Percentiles rank a stretch among this genome's conserved stretches.
Conservation (phyloP, 1,140 invertebrate genomes). For the Arctopsyche grandis region DNA sequence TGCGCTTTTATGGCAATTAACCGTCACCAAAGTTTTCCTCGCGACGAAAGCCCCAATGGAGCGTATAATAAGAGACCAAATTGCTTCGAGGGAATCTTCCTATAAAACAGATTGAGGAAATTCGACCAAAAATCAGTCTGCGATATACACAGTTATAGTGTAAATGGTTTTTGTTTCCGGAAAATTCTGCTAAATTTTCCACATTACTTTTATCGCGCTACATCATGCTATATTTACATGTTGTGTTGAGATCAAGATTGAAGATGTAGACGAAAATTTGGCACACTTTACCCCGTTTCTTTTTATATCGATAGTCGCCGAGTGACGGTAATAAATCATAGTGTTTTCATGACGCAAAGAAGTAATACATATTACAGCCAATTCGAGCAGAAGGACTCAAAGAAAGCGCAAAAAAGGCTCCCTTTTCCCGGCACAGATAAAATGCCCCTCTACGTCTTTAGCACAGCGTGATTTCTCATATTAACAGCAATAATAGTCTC, state of each 20-base stretch:
- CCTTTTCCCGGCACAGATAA: conserved; percentile 18
- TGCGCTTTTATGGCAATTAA: conserved; percentile 13
- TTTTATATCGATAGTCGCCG: neutral
- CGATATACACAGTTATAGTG: too few species aligned
- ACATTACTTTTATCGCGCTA: too few species aligned
- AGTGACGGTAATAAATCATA: conserved; percentile 3
- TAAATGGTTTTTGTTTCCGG: too few species aligned
- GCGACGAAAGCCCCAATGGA: neutral
- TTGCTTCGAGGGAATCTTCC: conserved; percentile 2
- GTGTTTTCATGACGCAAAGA: conserved; percentile 14
- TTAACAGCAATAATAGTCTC: conserved; percentile 30
- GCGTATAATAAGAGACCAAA: conserved; percentile 19
- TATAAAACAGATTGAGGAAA: neutral
- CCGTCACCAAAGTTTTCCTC: neutral
- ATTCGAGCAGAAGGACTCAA: conserved; percentile 21
- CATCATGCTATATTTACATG: neutral
- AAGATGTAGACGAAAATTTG: neutral
- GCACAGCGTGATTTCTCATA: conserved; percentile 20
- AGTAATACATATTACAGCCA: conserved; percentile 22
- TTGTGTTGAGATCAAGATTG: neutral
- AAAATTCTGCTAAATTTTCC: too few species aligned
- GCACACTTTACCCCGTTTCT: neutral
- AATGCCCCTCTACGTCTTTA: conserved; percentile 28
- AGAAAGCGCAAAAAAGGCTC: neutral
- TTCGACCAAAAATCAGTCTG: neutral